phyloP scores from a whole-genome alignment of 2,113 vertebrate species.

The Neogale vison region DNA sequence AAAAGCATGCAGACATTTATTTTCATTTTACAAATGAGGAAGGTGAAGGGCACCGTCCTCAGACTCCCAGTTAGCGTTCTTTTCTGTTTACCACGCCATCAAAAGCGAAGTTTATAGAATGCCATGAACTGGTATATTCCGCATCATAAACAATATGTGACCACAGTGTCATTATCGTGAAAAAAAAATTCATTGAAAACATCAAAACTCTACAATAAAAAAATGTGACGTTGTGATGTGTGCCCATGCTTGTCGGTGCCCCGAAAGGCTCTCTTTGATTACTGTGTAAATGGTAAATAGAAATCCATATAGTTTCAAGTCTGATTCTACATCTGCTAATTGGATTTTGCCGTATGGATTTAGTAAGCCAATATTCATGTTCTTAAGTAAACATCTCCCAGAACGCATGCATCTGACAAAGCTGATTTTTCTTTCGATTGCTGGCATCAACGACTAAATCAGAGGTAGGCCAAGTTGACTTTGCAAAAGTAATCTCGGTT shows the following conservation, averaged over 20 bases:
- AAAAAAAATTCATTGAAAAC: background rate
- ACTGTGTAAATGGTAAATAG: slow-evolving; percentile 32
- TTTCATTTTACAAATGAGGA: slow-evolving; percentile 13
- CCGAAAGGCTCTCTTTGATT: slow-evolving; percentile 24
- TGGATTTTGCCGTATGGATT: slow-evolving; percentile 59
- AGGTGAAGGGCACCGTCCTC: background rate
- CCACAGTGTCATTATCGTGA: background rate
- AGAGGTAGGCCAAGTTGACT: slow-evolving; percentile 33
- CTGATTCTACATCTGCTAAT: slow-evolving; percentile 52
- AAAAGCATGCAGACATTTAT: background rate
- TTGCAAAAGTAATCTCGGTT: slow-evolving; percentile 59
- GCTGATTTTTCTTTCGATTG: slow-evolving; percentile 1
- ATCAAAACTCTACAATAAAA: background rate
- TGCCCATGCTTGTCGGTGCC: background rate
- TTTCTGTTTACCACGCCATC: background rate
- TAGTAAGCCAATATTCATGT: slow-evolving; percentile 37
- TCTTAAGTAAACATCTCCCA: slow-evolving; percentile 54
- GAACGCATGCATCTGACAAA: background rate
- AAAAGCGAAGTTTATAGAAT: background rate
- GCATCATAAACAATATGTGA: background rate
- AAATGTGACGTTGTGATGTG: background rate
- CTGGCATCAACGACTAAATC: slow-evolving; percentile 25
- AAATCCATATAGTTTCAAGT: slow-evolving; percentile 40
- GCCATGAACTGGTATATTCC: background rate
- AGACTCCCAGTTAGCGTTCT: background rate